These are phyloP conservation scores for Todiramphus chloris DNA, from an alignment of 2,113 vertebrate species.

Conservation along the genomic window DNA sequence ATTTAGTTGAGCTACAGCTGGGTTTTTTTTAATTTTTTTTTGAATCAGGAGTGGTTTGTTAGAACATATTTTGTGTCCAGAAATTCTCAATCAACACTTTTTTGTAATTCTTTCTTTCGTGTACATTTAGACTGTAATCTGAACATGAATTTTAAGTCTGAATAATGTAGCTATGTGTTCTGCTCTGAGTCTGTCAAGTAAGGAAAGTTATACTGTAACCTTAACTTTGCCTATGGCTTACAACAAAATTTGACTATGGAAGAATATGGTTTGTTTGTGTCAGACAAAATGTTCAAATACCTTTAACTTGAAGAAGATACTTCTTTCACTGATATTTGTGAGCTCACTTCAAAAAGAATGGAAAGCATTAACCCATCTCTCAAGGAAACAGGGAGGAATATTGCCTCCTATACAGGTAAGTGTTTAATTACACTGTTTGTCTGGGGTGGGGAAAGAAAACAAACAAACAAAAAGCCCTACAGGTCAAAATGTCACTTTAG, in stretches of 20 bases:
- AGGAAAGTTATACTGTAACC: neutral
- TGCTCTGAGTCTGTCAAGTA: neutral
- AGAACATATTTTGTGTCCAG: neutral
- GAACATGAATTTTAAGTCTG: constrained; percentile 1
- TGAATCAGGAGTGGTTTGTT: neutral
- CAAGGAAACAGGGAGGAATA: neutral
- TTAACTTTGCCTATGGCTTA: neutral
- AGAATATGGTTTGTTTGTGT: neutral
- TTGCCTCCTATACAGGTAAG: neutral
- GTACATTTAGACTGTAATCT: neutral
- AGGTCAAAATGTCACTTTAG: neutral
- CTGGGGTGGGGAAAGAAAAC: neutral
- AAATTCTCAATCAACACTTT: constrained; percentile 38
- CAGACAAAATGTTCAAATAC: neutral
- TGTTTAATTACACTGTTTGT: neutral
- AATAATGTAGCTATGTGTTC: neutral
- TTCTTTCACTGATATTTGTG: neutral
- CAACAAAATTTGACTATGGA: neutral
- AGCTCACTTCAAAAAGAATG: neutral
- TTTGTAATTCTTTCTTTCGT: neutral
- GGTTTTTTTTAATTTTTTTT: neutral
- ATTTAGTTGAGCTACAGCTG: constrained; percentile 14
- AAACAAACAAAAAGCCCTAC: neutral
- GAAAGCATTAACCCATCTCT: neutral
- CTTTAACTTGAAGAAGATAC: neutral